Conservation (phyloP, 2,888 invertebrate genomes). For the Lottia scabra region DNA sequence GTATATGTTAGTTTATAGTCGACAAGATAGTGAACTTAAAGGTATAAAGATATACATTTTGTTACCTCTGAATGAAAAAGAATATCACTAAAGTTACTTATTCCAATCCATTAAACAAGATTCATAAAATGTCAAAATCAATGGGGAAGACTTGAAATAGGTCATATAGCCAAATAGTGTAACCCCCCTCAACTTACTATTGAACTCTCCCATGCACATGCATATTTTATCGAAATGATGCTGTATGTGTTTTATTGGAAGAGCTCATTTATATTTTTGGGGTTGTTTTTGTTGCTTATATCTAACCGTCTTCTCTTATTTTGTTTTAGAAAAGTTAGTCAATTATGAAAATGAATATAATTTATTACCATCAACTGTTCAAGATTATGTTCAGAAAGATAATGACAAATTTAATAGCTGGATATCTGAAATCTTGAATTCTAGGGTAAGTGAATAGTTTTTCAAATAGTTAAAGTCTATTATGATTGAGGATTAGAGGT, state of each 20-base stretch:
- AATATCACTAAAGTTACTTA: too few relatives aligned
- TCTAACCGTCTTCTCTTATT: too few relatives aligned
- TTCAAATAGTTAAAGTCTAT: neutral
- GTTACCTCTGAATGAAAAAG: too few relatives aligned
- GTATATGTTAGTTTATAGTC: slow-evolving; percentile 76
- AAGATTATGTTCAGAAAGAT: slow-evolving; percentile 63
- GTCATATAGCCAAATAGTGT: too few relatives aligned
- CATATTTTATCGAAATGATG: too few relatives aligned
- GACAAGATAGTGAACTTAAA: slow-evolving; percentile 12
- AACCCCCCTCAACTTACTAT: too few relatives aligned
- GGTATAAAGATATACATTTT: slow-evolving; percentile 13
- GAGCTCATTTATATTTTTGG: too few relatives aligned
- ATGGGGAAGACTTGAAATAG: too few relatives aligned
- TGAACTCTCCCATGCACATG: too few relatives aligned
- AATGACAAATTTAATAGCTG: slow-evolving; percentile 69
- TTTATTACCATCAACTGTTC: slow-evolving; percentile 37
- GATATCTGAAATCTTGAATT: slow-evolving; percentile 57
- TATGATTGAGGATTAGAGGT: too few relatives aligned
- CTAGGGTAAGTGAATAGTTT: slow-evolving; percentile 46
- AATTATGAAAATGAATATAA: neutral
- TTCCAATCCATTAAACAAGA: too few relatives aligned
- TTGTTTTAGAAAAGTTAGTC: neutral
- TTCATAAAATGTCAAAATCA: neutral
- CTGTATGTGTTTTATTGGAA: too few relatives aligned
- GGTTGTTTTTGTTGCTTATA: neutral